phyloP scores from a whole-genome alignment of 92 coral and sea anemone genomes.

The Diadumene lineata region DNA sequence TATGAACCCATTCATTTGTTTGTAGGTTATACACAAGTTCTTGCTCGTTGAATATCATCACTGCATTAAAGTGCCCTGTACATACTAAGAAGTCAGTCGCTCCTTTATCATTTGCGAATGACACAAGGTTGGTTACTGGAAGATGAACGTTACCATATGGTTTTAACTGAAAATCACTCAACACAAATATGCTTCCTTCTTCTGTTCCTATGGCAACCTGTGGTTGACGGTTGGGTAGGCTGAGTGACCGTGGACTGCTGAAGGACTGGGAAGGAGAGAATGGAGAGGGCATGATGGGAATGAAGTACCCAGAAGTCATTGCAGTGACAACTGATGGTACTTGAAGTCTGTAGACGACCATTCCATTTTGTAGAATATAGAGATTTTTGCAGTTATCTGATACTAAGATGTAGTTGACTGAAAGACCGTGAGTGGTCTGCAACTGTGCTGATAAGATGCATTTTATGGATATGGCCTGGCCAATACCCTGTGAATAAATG shows the following conservation, averaged over 20 bases:
- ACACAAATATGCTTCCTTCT: slow-evolving; percentile 63
- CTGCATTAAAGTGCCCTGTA: slow-evolving; percentile 74
- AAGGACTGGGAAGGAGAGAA: slow-evolving; percentile 68
- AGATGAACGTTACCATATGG: slow-evolving; percentile 66
- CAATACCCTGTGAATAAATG: slow-evolving; percentile 32
- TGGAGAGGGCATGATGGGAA: slow-evolving; percentile 56
- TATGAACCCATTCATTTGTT: slow-evolving; percentile 72
- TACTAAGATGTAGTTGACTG: slow-evolving; percentile 70
- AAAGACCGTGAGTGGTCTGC: slow-evolving; percentile 45
- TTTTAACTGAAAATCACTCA: slow-evolving; percentile 60
- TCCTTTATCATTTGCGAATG: slow-evolving; percentile 29
- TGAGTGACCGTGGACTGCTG: slow-evolving; percentile 60
- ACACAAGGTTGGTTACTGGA: slow-evolving; percentile 58
- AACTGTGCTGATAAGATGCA: slow-evolving; percentile 68
- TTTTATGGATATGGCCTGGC: slow-evolving; percentile 47
- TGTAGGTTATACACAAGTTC: slow-evolving; percentile 45
- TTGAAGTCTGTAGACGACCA: slow-evolving; percentile 59
- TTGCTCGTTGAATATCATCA: slow-evolving; percentile 62
- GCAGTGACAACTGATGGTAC: slow-evolving; percentile 78
- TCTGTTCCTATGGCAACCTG: slow-evolving; percentile 81
- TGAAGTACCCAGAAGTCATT: slow-evolving; percentile 76
- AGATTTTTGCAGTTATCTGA: slow-evolving; percentile 76
- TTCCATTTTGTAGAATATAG: slow-evolving; percentile 73
- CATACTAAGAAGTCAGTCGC: slow-evolving; percentile 58
- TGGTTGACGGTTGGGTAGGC: slow-evolving; percentile 45